These are phyloP conservation scores for Sminthurides aquaticus DNA, from an alignment of 2,888 invertebrate species.

Conservation along the genomic window DNA sequence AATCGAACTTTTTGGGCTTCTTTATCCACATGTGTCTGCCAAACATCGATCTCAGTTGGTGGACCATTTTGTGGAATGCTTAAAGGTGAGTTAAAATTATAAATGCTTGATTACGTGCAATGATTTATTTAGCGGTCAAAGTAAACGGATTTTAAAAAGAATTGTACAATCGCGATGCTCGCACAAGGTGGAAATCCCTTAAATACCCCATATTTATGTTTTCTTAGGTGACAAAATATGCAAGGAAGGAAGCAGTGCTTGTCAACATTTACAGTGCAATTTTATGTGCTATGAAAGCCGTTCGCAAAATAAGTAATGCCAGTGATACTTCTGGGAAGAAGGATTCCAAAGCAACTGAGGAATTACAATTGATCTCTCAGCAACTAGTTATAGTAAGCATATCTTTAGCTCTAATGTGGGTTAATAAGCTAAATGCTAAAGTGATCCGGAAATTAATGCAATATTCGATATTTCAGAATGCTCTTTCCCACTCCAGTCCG, in stretches of 20 bases:
- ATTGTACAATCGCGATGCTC: no score
- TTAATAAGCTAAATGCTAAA: neutral
- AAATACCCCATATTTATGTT: no score
- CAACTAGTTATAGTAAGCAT: conserved; percentile 35
- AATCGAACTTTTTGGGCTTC: conserved; percentile 81
- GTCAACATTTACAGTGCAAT: conserved; percentile 94
- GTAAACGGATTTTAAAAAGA: no score
- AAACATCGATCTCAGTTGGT: conserved; percentile 97
- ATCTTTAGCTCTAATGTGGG: no score
- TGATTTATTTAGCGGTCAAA: no score
- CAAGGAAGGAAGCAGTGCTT: conserved; percentile 88
- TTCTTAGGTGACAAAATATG: conserved; percentile 80
- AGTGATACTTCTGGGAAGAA: conserved; percentile 60
- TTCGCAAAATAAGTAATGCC: conserved; percentile 69
- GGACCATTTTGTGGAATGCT: conserved; percentile 88
- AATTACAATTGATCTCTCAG: conserved; percentile 41
- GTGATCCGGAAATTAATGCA: neutral
- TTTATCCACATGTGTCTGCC: conserved; percentile 88
- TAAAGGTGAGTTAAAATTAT: no score
- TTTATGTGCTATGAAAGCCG: conserved; percentile 76
- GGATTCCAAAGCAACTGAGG: conserved; percentile 56
- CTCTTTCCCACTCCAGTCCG: conserved; percentile 50
- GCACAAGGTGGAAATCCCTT: no score
- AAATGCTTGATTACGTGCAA: no score
- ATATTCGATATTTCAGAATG: conserved; percentile 45